Percentiles rank a stretch among this genome's conserved stretches.
These are phyloP conservation scores for Cotesia typhae DNA, from an alignment of 1,140 invertebrate species.

Conservation along the genomic window DNA sequence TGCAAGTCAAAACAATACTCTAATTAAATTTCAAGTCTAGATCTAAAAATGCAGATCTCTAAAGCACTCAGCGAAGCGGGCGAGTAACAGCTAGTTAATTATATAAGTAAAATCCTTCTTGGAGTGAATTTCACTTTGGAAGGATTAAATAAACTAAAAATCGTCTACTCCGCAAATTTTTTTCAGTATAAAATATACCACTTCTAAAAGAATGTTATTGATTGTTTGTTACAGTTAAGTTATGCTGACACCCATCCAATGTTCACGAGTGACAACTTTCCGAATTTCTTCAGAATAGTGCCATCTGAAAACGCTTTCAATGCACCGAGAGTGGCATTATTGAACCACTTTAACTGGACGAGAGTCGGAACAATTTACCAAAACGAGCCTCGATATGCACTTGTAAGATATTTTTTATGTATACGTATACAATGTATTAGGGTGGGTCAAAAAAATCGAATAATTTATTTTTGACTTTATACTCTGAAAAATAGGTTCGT, in stretches of 20 bases:
- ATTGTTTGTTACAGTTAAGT: constrained; percentile 78
- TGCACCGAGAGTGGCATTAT: constrained; percentile 84
- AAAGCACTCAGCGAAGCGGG: no score
- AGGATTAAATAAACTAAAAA: no score
- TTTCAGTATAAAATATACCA: background rate
- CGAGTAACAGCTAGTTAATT: no score
- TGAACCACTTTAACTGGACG: constrained; percentile 96
- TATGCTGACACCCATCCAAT: constrained; percentile 99
- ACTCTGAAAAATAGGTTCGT: no score
- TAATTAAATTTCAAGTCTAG: no score
- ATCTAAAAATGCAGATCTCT: no score
- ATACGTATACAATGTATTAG: background rate
- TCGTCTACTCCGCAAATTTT: no score
- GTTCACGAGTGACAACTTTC: constrained; percentile 93
- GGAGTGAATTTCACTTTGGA: no score
- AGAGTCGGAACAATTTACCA: constrained; percentile 97
- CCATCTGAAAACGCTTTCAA: constrained; percentile 97
- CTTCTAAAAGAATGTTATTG: background rate
- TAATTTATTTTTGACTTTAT: no score
- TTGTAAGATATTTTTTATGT: constrained; percentile 70
- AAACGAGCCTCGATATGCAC: constrained; percentile 91
- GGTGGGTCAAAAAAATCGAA: no score
- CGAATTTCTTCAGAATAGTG: constrained; percentile 95
- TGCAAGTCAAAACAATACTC: no score
- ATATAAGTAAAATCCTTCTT: no score